Evolutionary conservation across 2,113 vertebrate genomes (phyloP).

Genomic region (Kobus ellipsiprymnus): DNA sequence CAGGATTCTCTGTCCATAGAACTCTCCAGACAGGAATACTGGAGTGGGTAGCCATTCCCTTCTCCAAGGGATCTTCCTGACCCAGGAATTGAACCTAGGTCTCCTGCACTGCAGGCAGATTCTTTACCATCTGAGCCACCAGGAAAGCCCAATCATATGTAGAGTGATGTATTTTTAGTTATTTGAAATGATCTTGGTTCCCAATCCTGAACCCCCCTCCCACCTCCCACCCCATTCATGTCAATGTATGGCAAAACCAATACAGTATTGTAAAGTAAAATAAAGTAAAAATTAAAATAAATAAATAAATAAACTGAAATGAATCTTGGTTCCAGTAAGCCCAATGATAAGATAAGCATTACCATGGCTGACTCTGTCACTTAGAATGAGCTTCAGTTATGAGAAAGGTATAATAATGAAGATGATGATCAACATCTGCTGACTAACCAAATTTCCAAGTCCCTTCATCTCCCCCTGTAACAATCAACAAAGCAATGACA

Average conservation of each 20-base stretch:
- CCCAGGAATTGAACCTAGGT: neutral
- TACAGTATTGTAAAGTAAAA: too few species aligned
- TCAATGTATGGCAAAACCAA: too few species aligned
- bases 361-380: neutral
- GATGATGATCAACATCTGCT: neutral
- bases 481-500: neutral
- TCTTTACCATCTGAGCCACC: neutral
- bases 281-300: too few species aligned
- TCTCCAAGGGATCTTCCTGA: neutral
- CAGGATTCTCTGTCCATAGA: neutral
- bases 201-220: too few species aligned
- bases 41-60: neutral
- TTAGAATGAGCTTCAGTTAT: neutral
- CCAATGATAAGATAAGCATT: neutral
- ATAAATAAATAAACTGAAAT: neutral
- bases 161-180: neutral
- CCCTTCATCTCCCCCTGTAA: neutral
- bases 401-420: neutral
- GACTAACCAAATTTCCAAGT: neutral
- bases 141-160: neutral
- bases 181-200: neutral
- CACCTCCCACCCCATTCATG: too few species aligned
- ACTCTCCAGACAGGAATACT: neutral
- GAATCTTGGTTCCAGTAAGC: neutral
- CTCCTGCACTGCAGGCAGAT: neutral